phyloP scores from a whole-genome alignment of 2,113 vertebrate genomes.

The Ictidomys tridecemlineatus region DNA sequence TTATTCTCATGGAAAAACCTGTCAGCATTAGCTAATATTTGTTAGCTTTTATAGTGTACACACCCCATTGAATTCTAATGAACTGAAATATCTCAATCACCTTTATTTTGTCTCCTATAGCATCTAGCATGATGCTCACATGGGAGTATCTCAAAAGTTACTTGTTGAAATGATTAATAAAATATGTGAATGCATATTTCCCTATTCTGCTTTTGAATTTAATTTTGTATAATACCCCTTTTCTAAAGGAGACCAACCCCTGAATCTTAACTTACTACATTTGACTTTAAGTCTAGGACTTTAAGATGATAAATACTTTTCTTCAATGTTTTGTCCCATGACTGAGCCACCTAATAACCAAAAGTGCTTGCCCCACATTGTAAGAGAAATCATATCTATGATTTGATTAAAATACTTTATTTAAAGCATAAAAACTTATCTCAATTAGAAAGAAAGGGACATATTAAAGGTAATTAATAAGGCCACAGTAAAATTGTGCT shows the following conservation, averaged over 20 bases:
- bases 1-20: background rate
- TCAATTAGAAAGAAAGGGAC: background rate
- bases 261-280: background rate
- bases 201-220: too few species aligned
- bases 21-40: background rate
- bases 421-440: background rate
- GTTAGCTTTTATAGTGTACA: background rate
- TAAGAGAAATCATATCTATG: background rate
- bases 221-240: background rate
- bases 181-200: background rate
- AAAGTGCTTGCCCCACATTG: background rate
- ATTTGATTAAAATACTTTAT: conserved; percentile 1
- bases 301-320: background rate
- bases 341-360: background rate
- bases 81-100: background rate
- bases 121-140: too few species aligned
- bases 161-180: conserved; percentile 16
- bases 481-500: background rate
- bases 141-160: background rate
- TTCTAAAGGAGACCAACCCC: background rate
- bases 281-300: background rate
- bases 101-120: background rate
- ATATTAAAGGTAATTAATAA: background rate
- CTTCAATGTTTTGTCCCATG: background rate
- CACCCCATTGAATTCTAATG: background rate